These are phyloP conservation scores for Probosciger aterrimus DNA, from an alignment of 2,113 vertebrate species.

Conservation along the genomic window DNA sequence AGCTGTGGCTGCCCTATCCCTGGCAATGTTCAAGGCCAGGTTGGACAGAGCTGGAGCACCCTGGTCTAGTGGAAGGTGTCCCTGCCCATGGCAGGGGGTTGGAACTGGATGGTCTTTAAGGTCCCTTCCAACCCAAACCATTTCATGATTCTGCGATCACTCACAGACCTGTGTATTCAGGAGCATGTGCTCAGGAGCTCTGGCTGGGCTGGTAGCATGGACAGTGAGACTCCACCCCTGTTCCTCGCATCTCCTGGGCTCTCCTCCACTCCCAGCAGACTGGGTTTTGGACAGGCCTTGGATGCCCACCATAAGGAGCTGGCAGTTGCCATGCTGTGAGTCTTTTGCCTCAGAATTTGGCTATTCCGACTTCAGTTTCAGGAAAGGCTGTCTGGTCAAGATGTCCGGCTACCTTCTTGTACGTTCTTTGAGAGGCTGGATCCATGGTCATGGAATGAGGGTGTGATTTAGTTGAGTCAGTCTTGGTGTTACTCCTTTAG, in stretches of 20 bases:
- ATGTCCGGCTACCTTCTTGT: not conserved
- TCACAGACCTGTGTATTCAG: fast-evolving
- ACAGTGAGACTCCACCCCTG: not conserved
- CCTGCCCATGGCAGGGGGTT: not conserved
- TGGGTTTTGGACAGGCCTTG: not conserved
- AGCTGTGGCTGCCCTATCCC: not conserved
- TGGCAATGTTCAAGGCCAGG: not conserved
- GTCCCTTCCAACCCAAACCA: not conserved
- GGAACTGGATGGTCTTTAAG: not conserved
- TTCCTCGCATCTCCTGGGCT: not conserved
- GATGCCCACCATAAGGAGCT: not conserved
- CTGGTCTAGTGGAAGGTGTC: not conserved
- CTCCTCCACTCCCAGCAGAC: fast-evolving
- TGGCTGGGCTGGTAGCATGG: not conserved
- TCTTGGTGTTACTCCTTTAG: fast-evolving
- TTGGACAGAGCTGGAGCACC: not conserved
- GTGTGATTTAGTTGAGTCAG: not conserved
- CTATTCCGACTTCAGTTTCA: not conserved
- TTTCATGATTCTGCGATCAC: not conserved
- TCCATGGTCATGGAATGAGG: not conserved
- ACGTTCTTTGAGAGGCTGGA: fast-evolving
- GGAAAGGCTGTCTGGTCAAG: not conserved
- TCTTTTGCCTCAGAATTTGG: not conserved
- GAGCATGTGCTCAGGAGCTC: not conserved
- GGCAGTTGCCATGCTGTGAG: fast-evolving